Conservation (phyloP, 2,888 invertebrate genomes). For the Automeris io region DNA sequence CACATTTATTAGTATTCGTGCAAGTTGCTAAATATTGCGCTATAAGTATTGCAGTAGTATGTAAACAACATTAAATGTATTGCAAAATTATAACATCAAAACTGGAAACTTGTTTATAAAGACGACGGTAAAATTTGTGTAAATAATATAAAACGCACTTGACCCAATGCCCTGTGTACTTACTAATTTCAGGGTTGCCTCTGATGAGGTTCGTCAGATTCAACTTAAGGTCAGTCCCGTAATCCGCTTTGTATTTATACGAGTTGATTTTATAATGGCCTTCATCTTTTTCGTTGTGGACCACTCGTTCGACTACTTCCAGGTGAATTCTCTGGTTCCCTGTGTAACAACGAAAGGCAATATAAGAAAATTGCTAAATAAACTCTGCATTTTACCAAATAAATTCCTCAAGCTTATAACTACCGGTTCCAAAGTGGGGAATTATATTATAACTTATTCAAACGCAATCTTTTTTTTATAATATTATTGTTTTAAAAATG, state of each 20-base stretch:
- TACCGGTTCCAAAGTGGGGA: no score
- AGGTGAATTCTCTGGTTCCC: slow-evolving; percentile 63
- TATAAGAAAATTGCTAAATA: no score
- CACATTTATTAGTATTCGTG: no score
- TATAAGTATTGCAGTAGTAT: no score
- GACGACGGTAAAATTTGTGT: neutral
- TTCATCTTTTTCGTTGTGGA: slow-evolving; percentile 48
- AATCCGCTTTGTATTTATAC: slow-evolving; percentile 69
- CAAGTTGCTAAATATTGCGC: no score
- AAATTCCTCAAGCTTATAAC: no score
- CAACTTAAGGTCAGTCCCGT: slow-evolving; percentile 60
- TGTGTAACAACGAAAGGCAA: slow-evolving; percentile 19
- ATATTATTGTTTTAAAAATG: no score
- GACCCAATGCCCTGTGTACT: slow-evolving; percentile 23
- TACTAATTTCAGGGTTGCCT: slow-evolving; percentile 65
- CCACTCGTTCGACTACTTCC: slow-evolving; percentile 59
- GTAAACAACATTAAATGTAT: no score
- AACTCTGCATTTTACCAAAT: no score
- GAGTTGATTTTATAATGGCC: slow-evolving; percentile 71
- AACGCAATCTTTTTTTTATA: no score
- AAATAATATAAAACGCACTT: neutral
- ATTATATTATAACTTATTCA: no score
- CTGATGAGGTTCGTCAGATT: slow-evolving; percentile 65
- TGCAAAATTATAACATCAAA: slow-evolving; percentile 1
- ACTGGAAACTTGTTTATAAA: neutral